phyloP scores from a whole-genome alignment of 2,888 invertebrate species.

The Caenorhabditis wallacei region DNA sequence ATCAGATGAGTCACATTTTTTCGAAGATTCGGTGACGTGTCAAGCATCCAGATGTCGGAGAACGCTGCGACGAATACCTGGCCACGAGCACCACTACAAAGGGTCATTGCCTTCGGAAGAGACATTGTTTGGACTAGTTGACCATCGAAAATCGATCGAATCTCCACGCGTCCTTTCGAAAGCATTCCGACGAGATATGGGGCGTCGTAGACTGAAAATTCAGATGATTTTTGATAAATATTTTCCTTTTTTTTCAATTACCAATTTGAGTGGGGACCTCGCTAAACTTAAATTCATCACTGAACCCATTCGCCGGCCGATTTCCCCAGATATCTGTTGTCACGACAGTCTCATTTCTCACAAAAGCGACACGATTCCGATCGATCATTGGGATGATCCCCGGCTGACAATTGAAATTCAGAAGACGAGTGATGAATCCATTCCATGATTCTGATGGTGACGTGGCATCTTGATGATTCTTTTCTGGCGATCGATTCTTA shows the following conservation, averaged over 20 bases:
- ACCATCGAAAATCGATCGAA: slow-evolving; percentile 91
- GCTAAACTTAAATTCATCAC: slow-evolving; percentile 49
- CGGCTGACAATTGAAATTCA: slow-evolving; percentile 54
- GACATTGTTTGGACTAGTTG: slow-evolving; percentile 90
- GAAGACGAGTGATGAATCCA: slow-evolving; percentile 39
- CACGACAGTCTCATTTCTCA: slow-evolving; percentile 57
- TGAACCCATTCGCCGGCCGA: slow-evolving; percentile 19
- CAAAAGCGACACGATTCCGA: slow-evolving; percentile 49
- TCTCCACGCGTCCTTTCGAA: slow-evolving; percentile 89
- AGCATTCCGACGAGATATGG: slow-evolving; percentile 92
- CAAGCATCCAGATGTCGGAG: slow-evolving; percentile 88
- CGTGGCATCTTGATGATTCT: neutral
- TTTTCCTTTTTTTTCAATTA: slow-evolving; percentile 1
- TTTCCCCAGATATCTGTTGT: slow-evolving; percentile 52
- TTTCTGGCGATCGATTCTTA: slow-evolving; percentile 1
- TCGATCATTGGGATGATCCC: slow-evolving; percentile 61
- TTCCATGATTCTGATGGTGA: slow-evolving; percentile 51
- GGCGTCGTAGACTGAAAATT: slow-evolving; percentile 88
- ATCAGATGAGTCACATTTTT: slow-evolving; percentile 91
- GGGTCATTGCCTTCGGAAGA: slow-evolving; percentile 84
- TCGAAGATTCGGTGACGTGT: slow-evolving; percentile 88
- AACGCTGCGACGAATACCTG: slow-evolving; percentile 71
- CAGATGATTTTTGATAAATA: neutral
- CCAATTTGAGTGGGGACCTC: slow-evolving; percentile 61
- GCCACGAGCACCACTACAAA: slow-evolving; percentile 72